A percentile compares a stretch with the other conserved stretches of the same genome.
Evolutionary conservation across 2,113 vertebrate genomes (phyloP).

Genomic region (Bubo bubo): DNA sequence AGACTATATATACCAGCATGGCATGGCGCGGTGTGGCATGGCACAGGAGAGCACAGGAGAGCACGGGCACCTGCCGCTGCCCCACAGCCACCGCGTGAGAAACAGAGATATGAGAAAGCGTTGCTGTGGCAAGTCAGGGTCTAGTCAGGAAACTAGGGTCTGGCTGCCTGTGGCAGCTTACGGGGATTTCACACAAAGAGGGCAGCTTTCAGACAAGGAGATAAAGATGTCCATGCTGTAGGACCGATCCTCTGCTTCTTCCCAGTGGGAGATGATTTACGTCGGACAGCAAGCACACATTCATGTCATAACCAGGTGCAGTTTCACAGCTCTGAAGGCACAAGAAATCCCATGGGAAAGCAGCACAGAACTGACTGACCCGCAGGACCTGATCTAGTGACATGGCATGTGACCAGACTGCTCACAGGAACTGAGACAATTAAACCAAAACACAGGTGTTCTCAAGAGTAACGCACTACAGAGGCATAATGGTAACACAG

Average conservation of each 20-base stretch:
- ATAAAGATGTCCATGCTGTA: neutral
- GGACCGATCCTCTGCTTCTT: neutral
- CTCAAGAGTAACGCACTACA: neutral
- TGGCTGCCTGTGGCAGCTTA: neutral
- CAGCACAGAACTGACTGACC: too few species aligned
- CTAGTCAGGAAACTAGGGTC: neutral
- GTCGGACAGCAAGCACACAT: rapidly evolving
- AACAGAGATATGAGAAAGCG: neutral
- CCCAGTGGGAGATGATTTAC: neutral
- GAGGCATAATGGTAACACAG: neutral
- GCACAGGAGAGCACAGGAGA: neutral
- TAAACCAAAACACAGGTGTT: neutral
- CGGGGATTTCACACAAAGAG: neutral
- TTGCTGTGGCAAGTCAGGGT: neutral
- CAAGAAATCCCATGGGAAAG: neutral
- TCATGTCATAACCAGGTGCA: rapidly evolving
- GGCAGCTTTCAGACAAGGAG: neutral
- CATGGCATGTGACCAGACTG: too few species aligned
- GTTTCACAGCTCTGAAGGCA: neutral
- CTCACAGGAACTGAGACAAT: neutral
- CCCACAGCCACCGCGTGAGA: rapidly evolving
- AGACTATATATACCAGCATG: too few species aligned
- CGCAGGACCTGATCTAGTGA: neutral
- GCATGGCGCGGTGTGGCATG: too few species aligned
- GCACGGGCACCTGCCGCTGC: conserved; percentile 30